Conservation (phyloP, 2,113 vertebrate species). For the Electrona antarctica region DNA sequence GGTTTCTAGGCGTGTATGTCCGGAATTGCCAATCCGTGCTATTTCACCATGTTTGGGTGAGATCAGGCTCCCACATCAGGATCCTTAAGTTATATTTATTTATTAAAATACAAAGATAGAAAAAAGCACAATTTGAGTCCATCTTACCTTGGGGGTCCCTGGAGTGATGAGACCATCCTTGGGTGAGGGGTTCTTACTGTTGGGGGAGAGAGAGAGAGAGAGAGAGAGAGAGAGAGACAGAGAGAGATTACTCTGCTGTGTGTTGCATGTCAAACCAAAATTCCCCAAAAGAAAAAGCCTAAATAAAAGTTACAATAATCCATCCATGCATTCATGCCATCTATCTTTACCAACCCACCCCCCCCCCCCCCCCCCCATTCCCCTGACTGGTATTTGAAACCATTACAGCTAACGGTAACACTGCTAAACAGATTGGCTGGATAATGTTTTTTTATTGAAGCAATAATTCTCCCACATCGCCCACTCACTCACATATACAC, state of each 20-base stretch:
- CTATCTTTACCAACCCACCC: constrained; percentile 63
- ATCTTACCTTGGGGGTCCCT: constrained; percentile 96
- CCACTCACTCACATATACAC: not conserved
- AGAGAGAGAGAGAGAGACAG: not conserved
- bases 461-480: constrained; percentile 85
- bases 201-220: constrained; percentile 10
- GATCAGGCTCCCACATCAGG: no score
- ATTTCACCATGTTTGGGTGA: no score
- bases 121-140: not conserved
- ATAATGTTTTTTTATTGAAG: constrained; percentile 88
- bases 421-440: constrained; percentile 77
- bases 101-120: not conserved
- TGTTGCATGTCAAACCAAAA: no score
- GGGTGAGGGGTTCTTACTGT: constrained; percentile 91
- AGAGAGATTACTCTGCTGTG: constrained; percentile 7
- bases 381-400: constrained; percentile 83
- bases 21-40: no score
- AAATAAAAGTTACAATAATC: no score
- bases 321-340: not conserved
- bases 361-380: no score
- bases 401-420: constrained; percentile 85
- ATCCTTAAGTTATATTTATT: no score
- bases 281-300: no score
- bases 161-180: constrained; percentile 89
- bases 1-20: no score